A percentile compares a stretch with the other conserved stretches of the same genome.
phyloP scores from a whole-genome alignment of 1,140 invertebrate species.

The Drosophila miranda region DNA sequence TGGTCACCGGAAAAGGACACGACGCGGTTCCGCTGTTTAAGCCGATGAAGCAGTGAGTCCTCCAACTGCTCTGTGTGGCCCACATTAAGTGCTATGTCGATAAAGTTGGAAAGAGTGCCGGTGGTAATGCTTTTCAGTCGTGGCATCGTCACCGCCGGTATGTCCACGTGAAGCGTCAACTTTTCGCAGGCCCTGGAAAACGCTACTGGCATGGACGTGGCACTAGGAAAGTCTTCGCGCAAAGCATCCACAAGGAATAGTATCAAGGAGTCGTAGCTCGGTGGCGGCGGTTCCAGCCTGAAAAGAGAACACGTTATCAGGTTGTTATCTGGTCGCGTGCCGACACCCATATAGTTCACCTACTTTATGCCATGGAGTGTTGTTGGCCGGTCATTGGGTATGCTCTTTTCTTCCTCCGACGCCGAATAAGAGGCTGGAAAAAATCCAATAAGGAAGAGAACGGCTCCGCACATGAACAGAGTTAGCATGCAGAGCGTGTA shows the following conservation, averaged over 20 bases:
- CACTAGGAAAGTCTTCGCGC: slow-evolving; percentile 92
- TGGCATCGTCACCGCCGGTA: slow-evolving; percentile 98
- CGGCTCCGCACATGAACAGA: slow-evolving; percentile 55
- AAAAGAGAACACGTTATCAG: slow-evolving; percentile 11
- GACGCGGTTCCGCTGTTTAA: slow-evolving; percentile 84
- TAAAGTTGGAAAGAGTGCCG: slow-evolving; percentile 94
- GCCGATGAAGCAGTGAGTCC: slow-evolving; percentile 91
- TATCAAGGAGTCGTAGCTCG: slow-evolving; percentile 58
- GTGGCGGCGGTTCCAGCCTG: slow-evolving; percentile 60
- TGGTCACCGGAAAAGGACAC: slow-evolving; percentile 97
- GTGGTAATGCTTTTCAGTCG: slow-evolving; percentile 93
- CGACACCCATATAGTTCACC: slow-evolving; percentile 19
- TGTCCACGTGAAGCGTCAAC: slow-evolving; percentile 83
- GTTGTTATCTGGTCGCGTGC: slow-evolving; percentile 12
- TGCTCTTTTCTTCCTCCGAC: slow-evolving; percentile 37
- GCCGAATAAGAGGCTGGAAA: slow-evolving; percentile 67
- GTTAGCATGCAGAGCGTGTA: slow-evolving; percentile 69
- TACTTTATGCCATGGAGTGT: slow-evolving; percentile 54
- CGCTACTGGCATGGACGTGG: slow-evolving; percentile 83
- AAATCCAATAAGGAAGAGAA: slow-evolving; percentile 70
- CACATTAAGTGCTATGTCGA: slow-evolving; percentile 95
- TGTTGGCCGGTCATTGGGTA: slow-evolving; percentile 50
- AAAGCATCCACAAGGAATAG: slow-evolving; percentile 96
- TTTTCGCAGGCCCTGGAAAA: slow-evolving; percentile 86
- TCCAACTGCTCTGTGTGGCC: slow-evolving; percentile 86